Evolutionary conservation across 2,888 invertebrate genomes (phyloP), one percentile per base, ranked within the genome.

Genomic region (Chloromyia formosa): DNA sequence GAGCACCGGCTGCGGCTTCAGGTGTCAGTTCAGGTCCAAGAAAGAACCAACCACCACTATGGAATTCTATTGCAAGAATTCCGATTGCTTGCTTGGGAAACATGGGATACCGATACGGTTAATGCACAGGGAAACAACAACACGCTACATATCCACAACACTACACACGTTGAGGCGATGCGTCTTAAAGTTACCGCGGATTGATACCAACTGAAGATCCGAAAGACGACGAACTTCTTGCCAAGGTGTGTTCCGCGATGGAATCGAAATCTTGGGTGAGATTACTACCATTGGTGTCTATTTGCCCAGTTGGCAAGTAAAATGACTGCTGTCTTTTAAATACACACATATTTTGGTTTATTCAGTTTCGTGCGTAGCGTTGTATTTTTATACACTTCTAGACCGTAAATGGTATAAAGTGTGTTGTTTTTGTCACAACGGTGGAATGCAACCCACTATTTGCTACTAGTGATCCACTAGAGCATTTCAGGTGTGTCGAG

Each of bases 181-280:
- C 75, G 75, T 75, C 73, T 74, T 73, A 16, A 73, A 27, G 62
- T 74, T 66, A 69, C 73, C 75, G 20, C 75, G 75, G 68, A 66
- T 73, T 62, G 56, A 69, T 49, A 53, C 23, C 27, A 75, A 75
- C 75, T 75, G 75, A 61, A 54, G 16, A 42, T 56, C 42, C 12
- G n/a, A 20, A 69, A 53, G 69, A 69, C 56, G 49, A 45, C 49
- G 35, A 66, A n/a, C 14, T 16, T 58, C 40, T 20, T 54, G 23
- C 9, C 53, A 54, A 53, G 71, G 71, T 71, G 71, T 58, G 69
- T 27, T 69, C 23, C 22, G 22, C 1, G 54, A 56, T 54, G 14
- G 69, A 69, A 27, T 16, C 40, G 40, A n/a, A n/a, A 69, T 56
- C 16, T 56, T 54, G 27, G 69, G 69, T 69, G 56, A 69, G 56